Evolutionary conservation across 2,113 vertebrate species (phyloP), one percentile per base, ranked within the genome.

Genomic region (Recurvirostra avosetta): DNA sequence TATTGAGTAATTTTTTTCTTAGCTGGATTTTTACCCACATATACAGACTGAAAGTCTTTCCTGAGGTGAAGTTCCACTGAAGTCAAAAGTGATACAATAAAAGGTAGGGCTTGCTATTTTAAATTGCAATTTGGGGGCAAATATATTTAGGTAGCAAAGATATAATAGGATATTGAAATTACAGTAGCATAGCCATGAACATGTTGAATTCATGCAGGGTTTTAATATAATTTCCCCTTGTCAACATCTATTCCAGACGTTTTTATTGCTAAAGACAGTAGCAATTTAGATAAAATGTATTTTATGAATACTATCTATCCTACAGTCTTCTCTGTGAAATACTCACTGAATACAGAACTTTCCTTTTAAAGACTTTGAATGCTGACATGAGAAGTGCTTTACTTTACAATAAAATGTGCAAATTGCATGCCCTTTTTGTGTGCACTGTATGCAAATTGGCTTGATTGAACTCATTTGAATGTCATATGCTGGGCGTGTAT

Each of bases 221-320:
- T 97, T 96, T 95, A 97, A 94, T 96, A 86, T 93, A 92, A 96
- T 97, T 67, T 94, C 56, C 75, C 72, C 71, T 94, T 97, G 82
- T 93, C 93, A 94, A 86, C 90, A 89, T 95, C 67, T 94, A 74
- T 94, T 96, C 45, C 62, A 95, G 68, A 79, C 3, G 0, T 67
- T 95, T 94, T 96, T 90, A 96, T 96, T 94, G 90, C 88, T 79
- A 86, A 96, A 96, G 78, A 97, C 62, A 95, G 81, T 43, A 82
- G 62, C 70, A 92, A 96, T 88, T 95, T 95, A 96, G 75, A 96
- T 88, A 97, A 95, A 96, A 96, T 65, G 22, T 68, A 92, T 95
- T 98, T 97, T 96, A 97, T 91, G 91, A 97, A 90, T 89, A 91
- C 87, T 93, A 85, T 78, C 75, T 87, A 94, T 93, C 92, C 86